Percentiles rank a stretch among this genome's conserved stretches.
These are phyloP conservation scores for Stomatorhinus walkeri DNA, from an alignment of 2,797 vertebrate genomes.

Conservation along the genomic window DNA sequence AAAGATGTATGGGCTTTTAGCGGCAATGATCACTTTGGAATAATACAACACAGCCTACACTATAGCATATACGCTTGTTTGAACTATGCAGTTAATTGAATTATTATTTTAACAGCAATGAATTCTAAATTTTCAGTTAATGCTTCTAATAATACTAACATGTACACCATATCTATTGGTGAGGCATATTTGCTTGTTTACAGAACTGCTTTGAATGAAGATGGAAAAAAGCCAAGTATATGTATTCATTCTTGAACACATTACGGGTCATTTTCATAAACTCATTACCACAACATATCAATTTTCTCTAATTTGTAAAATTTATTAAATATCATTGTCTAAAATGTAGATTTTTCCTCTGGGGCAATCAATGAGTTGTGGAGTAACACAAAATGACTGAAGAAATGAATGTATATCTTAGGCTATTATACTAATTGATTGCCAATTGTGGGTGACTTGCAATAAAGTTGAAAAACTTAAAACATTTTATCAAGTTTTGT, in stretches of 20 bases:
- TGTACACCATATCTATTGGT: not conserved
- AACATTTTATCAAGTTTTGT: not conserved
- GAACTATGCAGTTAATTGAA: not conserved
- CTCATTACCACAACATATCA: not conserved
- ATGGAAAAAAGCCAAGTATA: not conserved
- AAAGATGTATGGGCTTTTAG: not conserved
- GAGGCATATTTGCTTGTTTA: not conserved
- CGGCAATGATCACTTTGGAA: not conserved
- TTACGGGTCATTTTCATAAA: not conserved
- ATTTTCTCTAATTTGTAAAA: not conserved
- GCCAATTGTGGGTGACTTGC: not conserved
- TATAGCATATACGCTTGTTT: not conserved
- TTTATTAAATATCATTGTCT: not conserved
- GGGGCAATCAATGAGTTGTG: not conserved
- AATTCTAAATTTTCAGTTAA: not conserved
- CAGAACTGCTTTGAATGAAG: not conserved
- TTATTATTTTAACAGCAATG: not conserved
- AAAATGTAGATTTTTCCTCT: not conserved
- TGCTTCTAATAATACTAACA: not conserved
- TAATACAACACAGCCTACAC: not conserved
- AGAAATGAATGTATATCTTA: not conserved
- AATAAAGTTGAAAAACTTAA: not conserved
- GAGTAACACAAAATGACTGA: not conserved
- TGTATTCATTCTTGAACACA: not conserved
- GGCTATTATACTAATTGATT: not conserved